Base-by-base conservation (phyloP, 1,140 invertebrate genomes). In the Penaeus indicus region DNA sequence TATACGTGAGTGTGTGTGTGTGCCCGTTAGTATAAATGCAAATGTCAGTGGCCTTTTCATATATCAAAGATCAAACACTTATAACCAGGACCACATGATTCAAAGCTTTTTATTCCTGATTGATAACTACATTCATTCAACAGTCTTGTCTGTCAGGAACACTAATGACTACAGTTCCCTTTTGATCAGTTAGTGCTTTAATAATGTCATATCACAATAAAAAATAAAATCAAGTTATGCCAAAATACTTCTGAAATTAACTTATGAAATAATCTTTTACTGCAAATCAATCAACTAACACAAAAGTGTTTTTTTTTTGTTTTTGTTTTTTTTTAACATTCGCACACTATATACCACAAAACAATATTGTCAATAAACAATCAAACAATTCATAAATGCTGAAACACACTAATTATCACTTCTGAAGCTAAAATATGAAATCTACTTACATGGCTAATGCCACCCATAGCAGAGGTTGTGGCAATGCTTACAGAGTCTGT, bases 401-500 rank as follows among this genome's bases (percentile, higher is more conserved):
- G 5, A 32, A 25, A 32, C 42, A 38, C 25, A 27, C 13, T 27
- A 75, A 1, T 32, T 75, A 16, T 19, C 10, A 54, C 16, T 54
- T 54, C 54, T 54, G 10, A 54, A 11, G 54, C 54, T 54, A 64
- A 83, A 27, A 83, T 62, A 64, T 32, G n/a, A 21, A 63, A 62
- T 25, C 19, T n/a, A 89, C 90, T 86, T 78, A 91, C 90, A 86
- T 91, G 90, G 42, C 82, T 89, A 61, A 91, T 88, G 54, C 90
- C 90, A 19, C 90, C 90, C 85, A 91, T 89, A 63, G 90, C 90
- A 19, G 90, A 91, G 10, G 90, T 91, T 42, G 88, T 90, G 18
- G 90, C 90, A 75, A 91, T 78, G 85, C 90, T 91, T 11, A 91
- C 90, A n/a, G 88, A 91, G 60, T 91, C 90, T n/a, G 89, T 89